Base-by-base conservation (phyloP, 2,888 invertebrate species). In the Xestoiulus laeticollis region DNA sequence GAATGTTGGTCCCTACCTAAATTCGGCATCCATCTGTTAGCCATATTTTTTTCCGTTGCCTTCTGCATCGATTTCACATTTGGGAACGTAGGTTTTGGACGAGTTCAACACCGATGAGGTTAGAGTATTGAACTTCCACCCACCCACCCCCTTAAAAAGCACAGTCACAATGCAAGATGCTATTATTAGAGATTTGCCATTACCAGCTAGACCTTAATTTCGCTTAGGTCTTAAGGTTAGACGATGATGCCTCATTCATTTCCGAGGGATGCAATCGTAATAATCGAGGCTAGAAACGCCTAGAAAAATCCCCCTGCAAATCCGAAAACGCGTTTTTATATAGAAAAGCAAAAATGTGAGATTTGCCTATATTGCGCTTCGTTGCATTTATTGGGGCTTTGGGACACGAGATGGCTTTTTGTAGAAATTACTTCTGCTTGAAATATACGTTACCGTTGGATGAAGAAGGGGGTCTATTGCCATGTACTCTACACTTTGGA, bases 51-150 rank as follows among this genome's bases (percentile, higher is more conserved):
- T 59, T 19, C 19, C 59, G n/a, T n/a, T 19, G 3, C 19, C n/a
- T 59, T n/a, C n/a, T n/a, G 59, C 59, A 59, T 59, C 59, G 59
- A 59, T 59, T 59, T 59, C 59, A 8, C 59, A 59, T 59, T 59
- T 59, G 59, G 59, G 59, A 59, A 59, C n/a, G n/a, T 2, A n/a
- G n/a, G 59, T 19, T 48, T 59, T 59, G 59, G 59, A n/a, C 59
- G 59, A 59, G 59, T 59, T 59, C 59, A 59, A 59, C 59, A n/a
- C 59, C 6, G n/a, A n/a, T 59, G 59, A 59, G 59, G 59, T n/a
- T n/a, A 59, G 59, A 19, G n/a, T 59, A 59, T 59, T 59, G 59
- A 59, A 59, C 59, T 59, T 59, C 14, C 59, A 59, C 59, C 59
- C 59, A 59, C 2, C 19, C 59, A 19, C 6, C 59, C n/a, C n/a